These are phyloP conservation scores for Fragum sueziense DNA, from an alignment of 2,888 invertebrate species.

Conservation along the genomic window DNA sequence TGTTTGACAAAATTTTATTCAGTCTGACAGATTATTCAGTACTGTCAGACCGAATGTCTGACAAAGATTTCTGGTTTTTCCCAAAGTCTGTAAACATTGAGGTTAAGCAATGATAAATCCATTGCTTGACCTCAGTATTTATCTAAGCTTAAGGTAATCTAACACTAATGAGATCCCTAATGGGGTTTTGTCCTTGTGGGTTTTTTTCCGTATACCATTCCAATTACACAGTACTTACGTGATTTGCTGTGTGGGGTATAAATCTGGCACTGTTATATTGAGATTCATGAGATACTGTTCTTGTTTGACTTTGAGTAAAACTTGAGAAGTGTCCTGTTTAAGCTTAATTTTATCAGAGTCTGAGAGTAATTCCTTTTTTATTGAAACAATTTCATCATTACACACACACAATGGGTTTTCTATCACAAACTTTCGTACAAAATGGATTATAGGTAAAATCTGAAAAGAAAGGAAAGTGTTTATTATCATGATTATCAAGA, in stretches of 20 bases:
- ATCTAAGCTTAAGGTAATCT: no score
- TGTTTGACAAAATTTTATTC: no score
- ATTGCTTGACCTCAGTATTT: no score
- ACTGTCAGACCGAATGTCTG: no score
- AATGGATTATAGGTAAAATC: slow-evolving; percentile 85
- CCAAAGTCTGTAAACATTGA: no score
- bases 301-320: slow-evolving; percentile 85
- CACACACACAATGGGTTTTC: slow-evolving; percentile 89
- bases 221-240: slow-evolving; percentile 82
- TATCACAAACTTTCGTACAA: slow-evolving; percentile 86
- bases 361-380: slow-evolving; percentile 84
- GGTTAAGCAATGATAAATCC: no score
- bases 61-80: no score
- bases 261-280: slow-evolving; percentile 86
- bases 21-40: no score
- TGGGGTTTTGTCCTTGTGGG: no score
- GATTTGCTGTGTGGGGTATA: slow-evolving; percentile 86
- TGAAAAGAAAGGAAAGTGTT: slow-evolving; percentile 74
- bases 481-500: no score
- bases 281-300: slow-evolving; percentile 86
- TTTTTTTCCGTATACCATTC: no score
- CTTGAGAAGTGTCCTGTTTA: slow-evolving; percentile 87
- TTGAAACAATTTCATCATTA: slow-evolving; percentile 87
- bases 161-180: no score
- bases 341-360: slow-evolving; percentile 86